phyloP scores from a whole-genome alignment of 2,888 invertebrate species.

The Drosophila crucigera region DNA sequence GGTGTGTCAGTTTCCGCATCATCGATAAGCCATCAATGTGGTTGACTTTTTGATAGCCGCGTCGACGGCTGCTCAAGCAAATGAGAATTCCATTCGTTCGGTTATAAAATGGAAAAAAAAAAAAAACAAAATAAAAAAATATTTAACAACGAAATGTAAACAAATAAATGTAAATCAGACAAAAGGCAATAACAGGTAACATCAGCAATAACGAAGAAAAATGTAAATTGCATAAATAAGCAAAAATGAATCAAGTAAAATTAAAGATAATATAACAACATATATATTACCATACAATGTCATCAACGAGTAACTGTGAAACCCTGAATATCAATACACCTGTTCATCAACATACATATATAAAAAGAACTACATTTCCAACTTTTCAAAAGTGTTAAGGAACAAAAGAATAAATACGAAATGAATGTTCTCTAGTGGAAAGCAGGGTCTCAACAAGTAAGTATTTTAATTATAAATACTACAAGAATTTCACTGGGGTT shows the following conservation, averaged over 20 bases:
- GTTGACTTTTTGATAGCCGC: conserved; percentile 63
- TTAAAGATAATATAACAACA: conserved; percentile 4
- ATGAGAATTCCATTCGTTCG: conserved; percentile 38
- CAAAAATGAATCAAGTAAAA: not conserved
- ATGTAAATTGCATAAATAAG: not conserved
- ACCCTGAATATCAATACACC: not conserved
- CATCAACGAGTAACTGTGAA: not conserved
- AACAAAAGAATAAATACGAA: not conserved
- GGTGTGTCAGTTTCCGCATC: conserved; percentile 28
- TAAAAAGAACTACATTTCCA: not conserved
- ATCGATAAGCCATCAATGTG: conserved; percentile 66
- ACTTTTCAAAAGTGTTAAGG: not conserved
- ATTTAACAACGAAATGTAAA: conserved; percentile 60
- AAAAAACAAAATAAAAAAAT: conserved; percentile 19
- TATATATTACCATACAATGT: conserved; percentile 14
- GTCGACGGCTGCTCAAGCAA: conserved; percentile 55
- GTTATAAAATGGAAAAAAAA: conserved; percentile 16
- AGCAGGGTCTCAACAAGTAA: not conserved
- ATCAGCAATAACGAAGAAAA: conserved; percentile 5
- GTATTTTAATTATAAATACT: conserved; percentile 18
- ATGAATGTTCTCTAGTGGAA: not conserved
- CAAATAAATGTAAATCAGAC: conserved; percentile 65
- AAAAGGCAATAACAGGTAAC: conserved; percentile 23
- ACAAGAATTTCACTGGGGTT: not conserved
- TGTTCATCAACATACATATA: not conserved